Percentiles rank a stretch among this genome's conserved stretches.
Conservation (phyloP, 1,140 invertebrate species). For the Drosophila pachea region DNA sequence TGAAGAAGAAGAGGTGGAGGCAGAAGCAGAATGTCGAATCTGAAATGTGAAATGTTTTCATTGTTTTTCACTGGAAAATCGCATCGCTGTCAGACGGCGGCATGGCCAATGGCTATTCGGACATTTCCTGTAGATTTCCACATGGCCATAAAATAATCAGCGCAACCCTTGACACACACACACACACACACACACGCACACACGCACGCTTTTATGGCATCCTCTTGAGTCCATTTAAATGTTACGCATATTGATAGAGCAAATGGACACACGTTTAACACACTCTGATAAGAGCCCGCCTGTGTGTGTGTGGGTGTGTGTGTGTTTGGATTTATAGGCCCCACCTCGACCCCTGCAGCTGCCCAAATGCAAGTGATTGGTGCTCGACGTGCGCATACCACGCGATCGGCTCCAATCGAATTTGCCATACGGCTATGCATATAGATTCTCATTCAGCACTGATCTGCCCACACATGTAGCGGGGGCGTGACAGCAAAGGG, state of each 20-base stretch:
- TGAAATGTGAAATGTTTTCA: slow-evolving; percentile 46
- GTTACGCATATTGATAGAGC: slow-evolving; percentile 12
- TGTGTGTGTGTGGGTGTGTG: too few relatives aligned
- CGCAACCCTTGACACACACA: slow-evolving; percentile 69
- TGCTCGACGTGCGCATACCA: too few relatives aligned
- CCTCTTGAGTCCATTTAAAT: slow-evolving; percentile 33
- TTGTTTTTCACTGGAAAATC: slow-evolving; percentile 56
- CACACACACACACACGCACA: slow-evolving; percentile 14
- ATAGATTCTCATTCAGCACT: too few relatives aligned
- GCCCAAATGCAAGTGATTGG: too few relatives aligned
- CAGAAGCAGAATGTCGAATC: not conserved
- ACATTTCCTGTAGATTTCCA: slow-evolving; percentile 73
- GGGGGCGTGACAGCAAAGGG: too few relatives aligned
- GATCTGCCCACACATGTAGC: too few relatives aligned
- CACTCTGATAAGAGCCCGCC: slow-evolving; percentile 1
- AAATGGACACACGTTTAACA: slow-evolving; percentile 16
- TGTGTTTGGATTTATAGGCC: too few relatives aligned
- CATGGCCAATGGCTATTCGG: slow-evolving; percentile 21
- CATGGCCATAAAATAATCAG: slow-evolving; percentile 74
- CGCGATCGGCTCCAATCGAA: too few relatives aligned
- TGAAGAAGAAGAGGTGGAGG: not conserved
- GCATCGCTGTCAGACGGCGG: slow-evolving; percentile 29
- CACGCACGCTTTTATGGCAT: slow-evolving; percentile 22
- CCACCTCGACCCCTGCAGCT: too few relatives aligned
- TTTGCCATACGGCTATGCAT: too few relatives aligned